Evolutionary conservation across 2,888 invertebrate species (phyloP), one percentile per base, ranked within the genome.

Genomic region (Venusia cambrica): DNA sequence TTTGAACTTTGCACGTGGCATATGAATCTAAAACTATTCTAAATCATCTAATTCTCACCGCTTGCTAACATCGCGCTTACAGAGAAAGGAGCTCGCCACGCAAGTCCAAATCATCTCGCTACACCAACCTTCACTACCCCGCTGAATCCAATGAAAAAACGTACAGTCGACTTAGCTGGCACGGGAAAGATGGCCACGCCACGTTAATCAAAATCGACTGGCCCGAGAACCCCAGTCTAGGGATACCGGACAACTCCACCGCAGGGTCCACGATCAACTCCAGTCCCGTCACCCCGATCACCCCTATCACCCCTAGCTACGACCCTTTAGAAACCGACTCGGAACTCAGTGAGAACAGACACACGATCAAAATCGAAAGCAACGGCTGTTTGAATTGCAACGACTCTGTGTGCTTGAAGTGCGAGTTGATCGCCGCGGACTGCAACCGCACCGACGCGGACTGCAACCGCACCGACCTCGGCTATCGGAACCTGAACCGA

Each of bases 401-500:
- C 1, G 61, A 71, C 27, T 78, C 73, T 1, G 84, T 79, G 35
- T 87, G 85, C 30, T 55, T 87, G 0, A 83, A 87, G 52, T 85
- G 85, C 36, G 87, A 87, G 45, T 39, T 87, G 0, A 78, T 74
- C 55, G 85, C 76, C 0, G 67, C 83, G 0, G 81, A 84, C 32
- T 78, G 73, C 17, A 76, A 75, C 63, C 36, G 67, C 15, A 31
- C 68, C 1, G 79, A 81, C 17, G 68, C 68, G 0, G 83, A 78
- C 30, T 76, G 83, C 0, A 46, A 70, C n/a, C 83, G 75, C 30
- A 80, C 85, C 0, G 87, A 89, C 39, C 73, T 88, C 1, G 87
- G 85, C 43, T 89, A 88, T 35, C 83, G 88, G 19, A 87, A 87
- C 44, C 46, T 89, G 1, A 88, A 89, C 37, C 65, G 88, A 28